Base-by-base conservation (phyloP, 2,797 vertebrate species). In the Peromyscus nudipes region DNA sequence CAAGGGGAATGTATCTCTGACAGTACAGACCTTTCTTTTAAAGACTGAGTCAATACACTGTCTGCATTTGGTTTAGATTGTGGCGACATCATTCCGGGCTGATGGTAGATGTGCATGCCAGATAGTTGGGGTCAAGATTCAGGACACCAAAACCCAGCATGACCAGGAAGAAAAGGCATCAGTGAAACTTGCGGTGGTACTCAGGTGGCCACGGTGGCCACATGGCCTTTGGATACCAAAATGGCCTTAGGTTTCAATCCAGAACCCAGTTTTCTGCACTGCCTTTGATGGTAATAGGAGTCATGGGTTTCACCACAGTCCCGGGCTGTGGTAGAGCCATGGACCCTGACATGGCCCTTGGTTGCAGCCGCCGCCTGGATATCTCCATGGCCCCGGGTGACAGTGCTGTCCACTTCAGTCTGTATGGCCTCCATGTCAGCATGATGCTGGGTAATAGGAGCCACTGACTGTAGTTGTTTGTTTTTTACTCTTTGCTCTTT, bases 11-110 rank as follows among this genome's bases (percentile, higher is more conserved):
- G 34, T 76, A 37, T 91, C 17, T 90, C 23, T 82, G 64, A 37
- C 12, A 67, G 52, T 23, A 1, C 43, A 91, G 55, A 82, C 17
- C 25, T 80, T n/a, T 79, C 82, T 76, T 10, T 79, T 87, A 83
- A 64, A 75, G 29, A 77, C 60, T 3, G 8, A 71, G 7, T 76
- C 37, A 88, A 21, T 14, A 17, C 21, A 81, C 17, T 73, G 19
- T 31, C 19, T 81, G 27, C 60, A 69, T 89, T 91, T 67, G 34
- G 14, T 87, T 97, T 62, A 89, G 49, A 55, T 73, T 91, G 34
- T 64, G 10, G 27, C 62, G 19, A 31, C 19, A 37, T 17, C 88
- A 87, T 0, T 75, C 55, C 79, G 31, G 9, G 14, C 31, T 62
- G 43, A 9, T 92, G 34, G 31, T 64, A 34, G 52, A 67, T 21